Conservation (phyloP, 2,888 invertebrate species). For the Stenodera caucasica region DNA sequence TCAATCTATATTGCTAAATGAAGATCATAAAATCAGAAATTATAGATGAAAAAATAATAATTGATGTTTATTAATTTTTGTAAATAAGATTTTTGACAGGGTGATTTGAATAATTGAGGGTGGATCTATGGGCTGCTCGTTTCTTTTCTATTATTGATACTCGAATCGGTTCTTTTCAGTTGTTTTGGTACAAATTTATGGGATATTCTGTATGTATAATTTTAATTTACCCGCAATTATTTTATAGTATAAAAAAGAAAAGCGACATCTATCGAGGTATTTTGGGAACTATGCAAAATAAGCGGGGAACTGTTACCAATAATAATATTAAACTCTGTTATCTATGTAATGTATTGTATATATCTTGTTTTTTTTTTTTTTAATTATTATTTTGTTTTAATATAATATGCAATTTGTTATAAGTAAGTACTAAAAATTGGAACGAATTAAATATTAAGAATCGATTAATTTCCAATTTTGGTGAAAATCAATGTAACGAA, state of each 20-base stretch:
- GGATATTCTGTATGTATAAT: background rate
- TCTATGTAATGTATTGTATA: background rate
- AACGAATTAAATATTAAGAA: too few species aligned
- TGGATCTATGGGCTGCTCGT: background rate
- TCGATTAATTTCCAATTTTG: too few species aligned
- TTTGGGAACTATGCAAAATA: too few species aligned
- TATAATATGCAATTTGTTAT: background rate
- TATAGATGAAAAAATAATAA: too few species aligned
- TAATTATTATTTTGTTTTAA: background rate
- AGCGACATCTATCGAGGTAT: too few species aligned
- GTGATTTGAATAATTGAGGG: background rate
- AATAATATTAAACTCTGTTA: background rate
- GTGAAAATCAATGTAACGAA: too few species aligned
- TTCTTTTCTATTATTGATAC: background rate
- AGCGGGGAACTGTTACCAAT: too few species aligned
- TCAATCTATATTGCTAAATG: slow-evolving; percentile 64
- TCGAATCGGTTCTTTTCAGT: background rate
- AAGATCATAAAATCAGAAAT: slow-evolving; percentile 13
- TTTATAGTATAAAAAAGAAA: too few species aligned
- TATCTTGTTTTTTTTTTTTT: background rate
- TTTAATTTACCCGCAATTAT: too few species aligned
- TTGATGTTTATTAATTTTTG: background rate
- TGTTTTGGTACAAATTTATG: slow-evolving; percentile 1
- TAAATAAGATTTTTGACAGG: background rate
- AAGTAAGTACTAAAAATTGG: background rate